Percentiles rank a stretch among this genome's conserved stretches.
Conservation (phyloP, 2,113 vertebrate genomes). For the Octodon degus region DNA sequence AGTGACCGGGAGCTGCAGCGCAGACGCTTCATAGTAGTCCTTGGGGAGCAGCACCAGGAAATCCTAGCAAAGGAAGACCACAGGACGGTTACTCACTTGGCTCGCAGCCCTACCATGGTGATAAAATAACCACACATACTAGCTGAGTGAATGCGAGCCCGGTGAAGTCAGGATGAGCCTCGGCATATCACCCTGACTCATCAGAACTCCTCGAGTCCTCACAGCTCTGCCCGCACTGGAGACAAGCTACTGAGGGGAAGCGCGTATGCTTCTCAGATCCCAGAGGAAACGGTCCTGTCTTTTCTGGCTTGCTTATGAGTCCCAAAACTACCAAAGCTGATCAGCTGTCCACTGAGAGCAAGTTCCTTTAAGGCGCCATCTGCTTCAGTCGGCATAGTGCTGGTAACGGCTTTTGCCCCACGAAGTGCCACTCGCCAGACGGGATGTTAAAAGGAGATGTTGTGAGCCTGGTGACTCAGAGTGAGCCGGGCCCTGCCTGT, state of each 20-base stretch:
- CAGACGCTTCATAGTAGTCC: constrained; percentile 93
- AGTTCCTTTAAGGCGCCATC: neutral
- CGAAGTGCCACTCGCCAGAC: neutral
- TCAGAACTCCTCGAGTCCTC: neutral
- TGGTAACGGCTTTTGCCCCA: neutral
- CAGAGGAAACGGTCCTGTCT: neutral
- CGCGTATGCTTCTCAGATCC: neutral
- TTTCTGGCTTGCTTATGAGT: neutral
- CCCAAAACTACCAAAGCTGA: neutral
- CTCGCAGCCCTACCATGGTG: too few species aligned
- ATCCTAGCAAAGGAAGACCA: constrained; percentile 87
- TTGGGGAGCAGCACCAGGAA: constrained; percentile 95
- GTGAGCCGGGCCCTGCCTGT: constrained; percentile 4
- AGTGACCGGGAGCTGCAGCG: constrained; percentile 90
- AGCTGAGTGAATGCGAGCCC: neutral
- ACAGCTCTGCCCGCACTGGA: too few species aligned
- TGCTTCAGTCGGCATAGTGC: neutral
- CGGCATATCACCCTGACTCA: neutral
- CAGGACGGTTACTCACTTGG: neutral
- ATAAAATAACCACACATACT: neutral
- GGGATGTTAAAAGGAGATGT: neutral
- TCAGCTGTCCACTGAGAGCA: neutral
- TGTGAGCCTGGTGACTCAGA: neutral
- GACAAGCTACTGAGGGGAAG: neutral
- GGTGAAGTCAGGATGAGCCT: neutral